phyloP scores from a whole-genome alignment of 2,888 invertebrate species.

The Drepana falcataria region DNA sequence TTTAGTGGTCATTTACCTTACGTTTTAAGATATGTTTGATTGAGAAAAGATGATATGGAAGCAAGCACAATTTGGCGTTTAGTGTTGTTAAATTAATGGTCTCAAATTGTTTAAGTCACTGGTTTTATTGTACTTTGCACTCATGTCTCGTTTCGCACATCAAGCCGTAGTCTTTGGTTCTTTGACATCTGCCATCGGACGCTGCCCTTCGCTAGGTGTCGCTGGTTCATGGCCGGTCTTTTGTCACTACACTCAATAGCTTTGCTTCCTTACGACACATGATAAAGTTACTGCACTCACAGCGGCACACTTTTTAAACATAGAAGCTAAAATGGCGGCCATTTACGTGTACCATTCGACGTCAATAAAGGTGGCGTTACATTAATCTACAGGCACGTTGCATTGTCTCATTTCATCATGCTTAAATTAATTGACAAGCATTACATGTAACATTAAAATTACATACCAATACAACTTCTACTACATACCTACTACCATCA shows the following conservation, averaged over 20 bases:
- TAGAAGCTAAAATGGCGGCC: constrained; percentile 24
- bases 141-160: constrained; percentile 74
- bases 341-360: constrained; percentile 20
- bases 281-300: constrained; percentile 35
- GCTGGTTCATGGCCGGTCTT: constrained; percentile 76
- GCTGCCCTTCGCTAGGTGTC: constrained; percentile 54
- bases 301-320: constrained; percentile 24
- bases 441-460: constrained; percentile 30
- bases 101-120: constrained; percentile 19
- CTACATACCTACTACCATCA: constrained; percentile 8
- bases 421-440: constrained; percentile 40
- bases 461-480: constrained; percentile 24
- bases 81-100: constrained; percentile 26
- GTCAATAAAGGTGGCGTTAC: constrained; percentile 14
- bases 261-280: constrained; percentile 58
- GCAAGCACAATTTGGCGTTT: constrained; percentile 75
- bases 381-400: constrained; percentile 41
- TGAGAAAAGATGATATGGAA: constrained; percentile 68
- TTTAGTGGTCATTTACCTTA: constrained; percentile 53
- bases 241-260: constrained; percentile 64
- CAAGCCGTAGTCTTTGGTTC: constrained; percentile 72
- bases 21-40: constrained; percentile 66
- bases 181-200: constrained; percentile 72
- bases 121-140: constrained; percentile 28
- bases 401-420: constrained; percentile 66